Evolutionary conservation across 2,113 vertebrate genomes (phyloP).

Genomic region (Neogale vison): DNA sequence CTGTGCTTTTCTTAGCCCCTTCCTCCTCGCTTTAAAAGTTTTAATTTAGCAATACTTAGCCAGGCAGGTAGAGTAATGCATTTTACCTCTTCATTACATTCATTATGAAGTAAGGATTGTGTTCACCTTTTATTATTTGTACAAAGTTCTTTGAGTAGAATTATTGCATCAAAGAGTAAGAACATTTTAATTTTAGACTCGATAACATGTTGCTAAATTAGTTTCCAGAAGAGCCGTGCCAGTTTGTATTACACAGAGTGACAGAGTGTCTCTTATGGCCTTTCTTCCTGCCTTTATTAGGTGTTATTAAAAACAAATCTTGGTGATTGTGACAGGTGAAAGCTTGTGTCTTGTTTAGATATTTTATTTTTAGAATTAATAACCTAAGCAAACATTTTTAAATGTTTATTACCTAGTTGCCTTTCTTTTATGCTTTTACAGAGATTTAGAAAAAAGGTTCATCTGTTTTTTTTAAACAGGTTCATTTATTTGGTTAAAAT

Average conservation of each 20-base stretch:
- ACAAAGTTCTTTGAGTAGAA: neutral
- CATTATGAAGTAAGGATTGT: neutral
- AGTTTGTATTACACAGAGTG: neutral
- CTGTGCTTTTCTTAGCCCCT: neutral
- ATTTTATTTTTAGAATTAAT: slow-evolving; percentile 31
- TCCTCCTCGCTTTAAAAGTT: neutral
- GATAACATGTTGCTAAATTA: neutral
- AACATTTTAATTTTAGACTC: slow-evolving; percentile 11
- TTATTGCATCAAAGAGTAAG: neutral
- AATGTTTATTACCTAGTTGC: neutral
- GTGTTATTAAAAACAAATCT: slow-evolving; percentile 27
- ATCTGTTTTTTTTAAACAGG: neutral
- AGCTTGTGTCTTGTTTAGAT: neutral
- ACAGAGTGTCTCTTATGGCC: neutral
- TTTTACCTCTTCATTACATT: neutral
- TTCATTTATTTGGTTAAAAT: slow-evolving; percentile 16
- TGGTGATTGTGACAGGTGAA: neutral
- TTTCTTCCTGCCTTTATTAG: neutral
- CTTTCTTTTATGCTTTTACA: neutral
- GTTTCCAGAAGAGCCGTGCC: neutral
- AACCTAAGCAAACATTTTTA: neutral
- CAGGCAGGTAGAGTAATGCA: neutral
- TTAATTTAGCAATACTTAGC: slow-evolving; percentile 16
- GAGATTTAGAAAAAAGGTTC: neutral
- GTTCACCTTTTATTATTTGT: slow-evolving; percentile 13